Conservation (phyloP, 2,113 vertebrate species). For the Myanophis thanlyinensis region DNA sequence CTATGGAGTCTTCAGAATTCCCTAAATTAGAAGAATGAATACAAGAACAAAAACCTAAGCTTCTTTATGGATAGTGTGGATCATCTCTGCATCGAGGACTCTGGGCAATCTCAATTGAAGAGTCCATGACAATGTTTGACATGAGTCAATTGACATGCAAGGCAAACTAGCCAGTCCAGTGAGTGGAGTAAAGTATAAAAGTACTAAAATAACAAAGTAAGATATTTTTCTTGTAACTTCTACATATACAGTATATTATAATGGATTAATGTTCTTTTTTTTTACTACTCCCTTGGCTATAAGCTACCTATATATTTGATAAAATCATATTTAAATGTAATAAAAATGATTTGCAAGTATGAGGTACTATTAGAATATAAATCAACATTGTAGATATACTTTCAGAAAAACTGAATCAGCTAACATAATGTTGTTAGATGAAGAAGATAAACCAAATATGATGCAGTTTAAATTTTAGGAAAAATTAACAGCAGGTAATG, state of each 20-base stretch:
- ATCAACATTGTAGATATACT: background rate
- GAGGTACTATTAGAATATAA: background rate
- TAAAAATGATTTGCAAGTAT: background rate
- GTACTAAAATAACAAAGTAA: background rate
- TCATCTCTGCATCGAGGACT: background rate
- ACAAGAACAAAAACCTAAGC: background rate
- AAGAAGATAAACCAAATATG: background rate
- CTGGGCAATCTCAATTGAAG: background rate
- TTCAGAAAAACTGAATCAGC: background rate
- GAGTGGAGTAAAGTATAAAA: background rate
- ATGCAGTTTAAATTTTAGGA: background rate
- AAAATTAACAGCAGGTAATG: slow-evolving; percentile 49
- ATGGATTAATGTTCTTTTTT: background rate
- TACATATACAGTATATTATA: background rate
- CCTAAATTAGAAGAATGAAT: background rate
- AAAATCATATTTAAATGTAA: background rate
- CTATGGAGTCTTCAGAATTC: background rate
- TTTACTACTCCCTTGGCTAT: background rate
- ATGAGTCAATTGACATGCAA: background rate
- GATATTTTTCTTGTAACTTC: background rate
- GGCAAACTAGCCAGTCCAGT: background rate
- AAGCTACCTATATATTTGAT: background rate
- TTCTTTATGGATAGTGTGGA: background rate
- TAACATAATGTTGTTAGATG: background rate
- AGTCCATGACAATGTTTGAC: background rate